phyloP scores from a whole-genome alignment of 1,140 invertebrate genomes.

The Anastatus disparis region DNA sequence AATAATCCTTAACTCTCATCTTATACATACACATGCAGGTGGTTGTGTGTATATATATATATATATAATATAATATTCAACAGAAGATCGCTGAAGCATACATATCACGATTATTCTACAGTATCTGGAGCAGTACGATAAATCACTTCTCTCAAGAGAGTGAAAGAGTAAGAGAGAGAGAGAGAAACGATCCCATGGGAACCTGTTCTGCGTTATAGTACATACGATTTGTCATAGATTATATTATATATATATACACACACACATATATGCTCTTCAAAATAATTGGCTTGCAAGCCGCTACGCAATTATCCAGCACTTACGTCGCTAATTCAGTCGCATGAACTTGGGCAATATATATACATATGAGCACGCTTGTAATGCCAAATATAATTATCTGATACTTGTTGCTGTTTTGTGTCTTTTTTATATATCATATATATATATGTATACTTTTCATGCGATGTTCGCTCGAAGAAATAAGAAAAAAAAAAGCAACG shows the following conservation, averaged over 20 bases:
- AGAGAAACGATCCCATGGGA: constrained; percentile 53
- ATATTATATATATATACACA: no score
- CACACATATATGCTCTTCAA: no score
- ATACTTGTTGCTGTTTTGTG: neutral
- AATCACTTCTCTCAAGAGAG: constrained; percentile 47
- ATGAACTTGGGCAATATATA: no score
- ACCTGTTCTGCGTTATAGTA: constrained; percentile 45
- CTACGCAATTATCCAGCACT: constrained; percentile 55
- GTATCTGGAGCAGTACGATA: constrained; percentile 53
- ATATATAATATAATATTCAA: no score
- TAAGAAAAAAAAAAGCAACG: neutral
- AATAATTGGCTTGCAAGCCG: constrained; percentile 51
- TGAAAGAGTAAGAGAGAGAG: neutral
- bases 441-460: neutral
- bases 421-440: neutral
- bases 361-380: constrained; percentile 42
- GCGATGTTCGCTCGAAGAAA: no score
- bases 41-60: no score
- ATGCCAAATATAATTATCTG: constrained; percentile 21
- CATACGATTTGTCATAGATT: constrained; percentile 56
- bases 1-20: no score
- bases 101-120: constrained; percentile 55
- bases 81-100: no score
- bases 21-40: no score
- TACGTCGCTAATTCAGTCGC: constrained; percentile 51